Percentiles rank a stretch among this genome's conserved stretches.
Conservation (phyloP, 1,140 invertebrate species). For the Palaemon carinicauda region DNA sequence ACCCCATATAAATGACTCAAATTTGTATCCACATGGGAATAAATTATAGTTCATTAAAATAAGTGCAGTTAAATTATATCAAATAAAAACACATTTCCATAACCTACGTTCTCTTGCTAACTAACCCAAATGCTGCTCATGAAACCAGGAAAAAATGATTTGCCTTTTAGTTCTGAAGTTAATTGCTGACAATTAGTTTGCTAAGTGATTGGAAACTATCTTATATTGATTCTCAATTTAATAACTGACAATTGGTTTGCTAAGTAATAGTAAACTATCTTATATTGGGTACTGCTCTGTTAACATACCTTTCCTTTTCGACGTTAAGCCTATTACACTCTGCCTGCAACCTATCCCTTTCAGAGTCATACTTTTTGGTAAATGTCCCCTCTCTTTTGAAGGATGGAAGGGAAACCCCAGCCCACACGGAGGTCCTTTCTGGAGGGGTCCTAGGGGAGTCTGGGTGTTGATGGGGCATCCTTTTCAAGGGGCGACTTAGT, state of each 20-base stretch:
- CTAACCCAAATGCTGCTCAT: too few relatives aligned
- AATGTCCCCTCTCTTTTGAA: conserved; percentile 42
- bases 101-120: too few relatives aligned
- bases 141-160: too few relatives aligned
- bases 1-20: too few relatives aligned
- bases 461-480: neutral
- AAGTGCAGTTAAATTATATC: too few relatives aligned
- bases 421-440: conserved; percentile 31
- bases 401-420: conserved; percentile 13
- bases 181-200: neutral
- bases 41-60: too few relatives aligned
- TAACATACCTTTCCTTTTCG: conserved; percentile 41
- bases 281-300: too few relatives aligned
- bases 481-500: neutral
- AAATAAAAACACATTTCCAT: too few relatives aligned
- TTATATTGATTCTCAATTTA: too few relatives aligned
- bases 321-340: conserved; percentile 44
- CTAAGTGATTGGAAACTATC: neutral
- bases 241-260: neutral
- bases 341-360: conserved; percentile 41
- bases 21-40: too few relatives aligned
- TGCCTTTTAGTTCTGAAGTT: neutral
- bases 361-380: conserved; percentile 47
- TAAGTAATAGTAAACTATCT: too few relatives aligned
- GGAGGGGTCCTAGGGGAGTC: neutral